phyloP scores from a whole-genome alignment of 2,888 invertebrate species.

The Pseudeuparius sepicola region DNA sequence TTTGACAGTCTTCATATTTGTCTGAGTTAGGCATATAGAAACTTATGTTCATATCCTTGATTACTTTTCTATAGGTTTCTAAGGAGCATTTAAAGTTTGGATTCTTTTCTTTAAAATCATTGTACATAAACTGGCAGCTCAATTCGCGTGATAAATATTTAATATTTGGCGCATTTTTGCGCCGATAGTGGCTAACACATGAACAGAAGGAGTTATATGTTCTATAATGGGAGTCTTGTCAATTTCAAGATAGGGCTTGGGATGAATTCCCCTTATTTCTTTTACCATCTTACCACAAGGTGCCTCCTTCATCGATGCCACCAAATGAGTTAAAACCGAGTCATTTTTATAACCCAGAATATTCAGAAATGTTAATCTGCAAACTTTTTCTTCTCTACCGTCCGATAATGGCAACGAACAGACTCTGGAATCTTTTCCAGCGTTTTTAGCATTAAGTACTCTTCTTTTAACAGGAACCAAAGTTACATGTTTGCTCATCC shows the following conservation, averaged over 20 bases:
- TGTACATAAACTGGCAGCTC: slow-evolving; percentile 11
- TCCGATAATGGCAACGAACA: not conserved
- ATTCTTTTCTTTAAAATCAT: slow-evolving; percentile 10
- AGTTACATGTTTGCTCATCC: slow-evolving; percentile 4
- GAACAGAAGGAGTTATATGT: slow-evolving; percentile 5
- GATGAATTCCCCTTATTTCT: slow-evolving; percentile 8
- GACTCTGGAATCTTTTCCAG: not conserved
- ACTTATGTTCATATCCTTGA: slow-evolving; percentile 12
- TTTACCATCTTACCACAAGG: slow-evolving; percentile 9
- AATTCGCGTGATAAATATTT: slow-evolving; percentile 12
- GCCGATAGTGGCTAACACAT: slow-evolving; percentile 12
- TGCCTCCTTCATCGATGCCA: slow-evolving; percentile 12
- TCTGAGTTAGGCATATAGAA: slow-evolving; percentile 13
- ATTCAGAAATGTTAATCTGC: slow-evolving; percentile 12
- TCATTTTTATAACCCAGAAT: slow-evolving; percentile 18
- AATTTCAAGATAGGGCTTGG: no score
- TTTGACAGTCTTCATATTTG: slow-evolving; percentile 8
- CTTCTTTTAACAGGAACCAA: not conserved
- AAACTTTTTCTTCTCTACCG: slow-evolving; percentile 5
- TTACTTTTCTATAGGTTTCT: slow-evolving; percentile 10
- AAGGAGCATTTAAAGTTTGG: slow-evolving; percentile 12
- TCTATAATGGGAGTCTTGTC: no score
- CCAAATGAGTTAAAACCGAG: slow-evolving; percentile 18
- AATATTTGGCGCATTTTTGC: slow-evolving; percentile 13
- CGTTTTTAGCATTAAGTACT: not conserved